Evolutionary conservation across 1,140 invertebrate genomes (phyloP), one percentile per base, ranked within the genome.

Genomic region (Drosophila biarmipes): DNA sequence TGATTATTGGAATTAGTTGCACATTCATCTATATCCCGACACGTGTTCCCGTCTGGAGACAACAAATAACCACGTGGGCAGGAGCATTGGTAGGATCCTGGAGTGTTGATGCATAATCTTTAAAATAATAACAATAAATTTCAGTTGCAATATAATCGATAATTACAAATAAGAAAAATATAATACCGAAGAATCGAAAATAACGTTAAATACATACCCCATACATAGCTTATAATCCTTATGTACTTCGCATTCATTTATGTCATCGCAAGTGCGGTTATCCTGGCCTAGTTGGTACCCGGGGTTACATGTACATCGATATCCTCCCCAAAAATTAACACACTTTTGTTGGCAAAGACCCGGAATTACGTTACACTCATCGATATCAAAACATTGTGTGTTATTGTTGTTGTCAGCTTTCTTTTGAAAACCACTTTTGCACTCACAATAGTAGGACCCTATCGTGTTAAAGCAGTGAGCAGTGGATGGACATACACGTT

Each of bases 21-120:
- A 84, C 98, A 99, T 92, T 99, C 98, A 90, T 99, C 96, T 69
- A 98, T 96, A 93, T 99, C 98, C 95, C 95, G 94, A 78, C 97
- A 98, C 19, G 95, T 95, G 46, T 95, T 93, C 17, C 93, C 93
- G 84, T 97, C 96, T 6, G 92, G 81, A 0, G 94, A 94, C 4
- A 98, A 92, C 19, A 93, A 94, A 91, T 98, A 99, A 0, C 98
- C 98, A 4, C 94, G 92, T 0, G 98, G 98, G 93, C 98, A 99
- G 11, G 93, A 92, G 92, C 98, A 99, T 43, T 93, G 93, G 91
- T 97, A 99, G 40, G 96, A 97, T 5, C 98, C 98, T 0, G 95
- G 95, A 1, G 95, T 95, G 90, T 99, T 99, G 7, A 96, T 93
- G 91, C 98, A 98, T n/a, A 94, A 93, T 0, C 80, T 87, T 17